phyloP scores from a whole-genome alignment of 2,888 invertebrate genomes.

The Andrena flavipes region DNA sequence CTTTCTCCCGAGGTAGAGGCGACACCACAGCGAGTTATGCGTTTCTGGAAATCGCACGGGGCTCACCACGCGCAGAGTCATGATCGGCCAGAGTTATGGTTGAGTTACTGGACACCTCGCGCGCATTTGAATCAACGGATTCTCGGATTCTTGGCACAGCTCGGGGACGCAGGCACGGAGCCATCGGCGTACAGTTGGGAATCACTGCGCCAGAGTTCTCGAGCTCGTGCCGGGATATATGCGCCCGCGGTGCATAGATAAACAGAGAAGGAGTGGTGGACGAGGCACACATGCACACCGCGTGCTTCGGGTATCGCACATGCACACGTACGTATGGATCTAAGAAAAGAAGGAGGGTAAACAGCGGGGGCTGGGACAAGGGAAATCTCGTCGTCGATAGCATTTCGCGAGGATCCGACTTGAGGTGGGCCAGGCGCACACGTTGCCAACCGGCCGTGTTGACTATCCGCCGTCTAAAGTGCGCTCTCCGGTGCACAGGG shows the following conservation, averaged over 20 bases:
- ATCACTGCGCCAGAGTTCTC: slow-evolving; percentile 44
- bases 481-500: slow-evolving; percentile 47
- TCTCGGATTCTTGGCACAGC: slow-evolving; percentile 34
- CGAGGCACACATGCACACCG: slow-evolving; percentile 24
- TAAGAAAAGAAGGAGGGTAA: slow-evolving; percentile 35
- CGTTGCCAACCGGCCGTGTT: slow-evolving; percentile 20
- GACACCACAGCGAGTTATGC: too few species aligned
- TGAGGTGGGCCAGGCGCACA: neutral
- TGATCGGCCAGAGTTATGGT: neutral
- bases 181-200: slow-evolving; percentile 29
- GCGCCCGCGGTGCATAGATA: slow-evolving; percentile 29
- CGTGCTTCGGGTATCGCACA: slow-evolving; percentile 24
- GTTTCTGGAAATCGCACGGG: neutral
- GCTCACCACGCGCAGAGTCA: neutral
- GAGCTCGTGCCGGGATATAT: slow-evolving; percentile 41
- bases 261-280: slow-evolving; percentile 17
- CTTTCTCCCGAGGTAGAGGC: too few species aligned
- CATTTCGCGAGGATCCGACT: slow-evolving; percentile 18
- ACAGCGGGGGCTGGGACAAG: slow-evolving; percentile 17
- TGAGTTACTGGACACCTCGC: neutral
- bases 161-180: slow-evolving; percentile 3
- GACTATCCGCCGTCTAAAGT: slow-evolving; percentile 48
- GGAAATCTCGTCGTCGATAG: slow-evolving; percentile 39
- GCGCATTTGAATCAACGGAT: slow-evolving; percentile 28
- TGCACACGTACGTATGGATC: slow-evolving; percentile 25